A percentile compares a stretch with the other conserved stretches of the same genome.
Evolutionary conservation across 2,888 invertebrate genomes (phyloP).

Genomic region (Salpingus planirostris): DNA sequence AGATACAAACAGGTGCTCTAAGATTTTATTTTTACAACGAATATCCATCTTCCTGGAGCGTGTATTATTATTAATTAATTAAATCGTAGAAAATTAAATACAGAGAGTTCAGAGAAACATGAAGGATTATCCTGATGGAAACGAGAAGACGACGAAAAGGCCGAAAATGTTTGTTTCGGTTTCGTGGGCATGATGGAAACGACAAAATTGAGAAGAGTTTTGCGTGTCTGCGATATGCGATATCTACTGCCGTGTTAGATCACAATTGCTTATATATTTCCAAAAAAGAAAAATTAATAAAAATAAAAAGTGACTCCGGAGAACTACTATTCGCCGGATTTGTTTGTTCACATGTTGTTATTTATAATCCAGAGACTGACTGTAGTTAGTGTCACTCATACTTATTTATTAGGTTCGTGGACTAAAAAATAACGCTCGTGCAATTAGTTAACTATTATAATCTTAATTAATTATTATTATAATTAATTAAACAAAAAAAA

Average conservation of each 20-base stretch:
- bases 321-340: slow-evolving; percentile 9
- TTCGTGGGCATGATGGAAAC: too few relatives aligned
- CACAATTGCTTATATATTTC: slow-evolving; percentile 10
- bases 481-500: slow-evolving; percentile 11
- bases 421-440: slow-evolving; percentile 23
- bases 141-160: too few relatives aligned
- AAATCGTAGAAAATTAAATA: too few relatives aligned
- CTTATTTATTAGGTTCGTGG: slow-evolving; percentile 19
- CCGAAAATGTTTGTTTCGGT: too few relatives aligned
- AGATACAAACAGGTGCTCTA: slow-evolving; percentile 36
- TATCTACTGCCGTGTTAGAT: slow-evolving; percentile 28
- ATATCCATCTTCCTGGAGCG: slow-evolving; percentile 29
- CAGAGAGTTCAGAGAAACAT: too few relatives aligned
- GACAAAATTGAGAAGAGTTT: slow-evolving; percentile 7
- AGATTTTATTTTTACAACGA: slow-evolving; percentile 36
- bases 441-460: too few relatives aligned
- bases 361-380: slow-evolving; percentile 19
- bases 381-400: slow-evolving; percentile 18
- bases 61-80: too few relatives aligned
- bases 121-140: too few relatives aligned
- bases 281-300: too few relatives aligned
- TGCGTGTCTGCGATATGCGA: slow-evolving; percentile 21
- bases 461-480: slow-evolving; percentile 25
- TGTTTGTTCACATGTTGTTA: slow-evolving; percentile 24
- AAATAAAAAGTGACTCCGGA: slow-evolving; percentile 9